Base-by-base conservation (phyloP, 2,888 invertebrate genomes). In the Corbicula japonica region DNA sequence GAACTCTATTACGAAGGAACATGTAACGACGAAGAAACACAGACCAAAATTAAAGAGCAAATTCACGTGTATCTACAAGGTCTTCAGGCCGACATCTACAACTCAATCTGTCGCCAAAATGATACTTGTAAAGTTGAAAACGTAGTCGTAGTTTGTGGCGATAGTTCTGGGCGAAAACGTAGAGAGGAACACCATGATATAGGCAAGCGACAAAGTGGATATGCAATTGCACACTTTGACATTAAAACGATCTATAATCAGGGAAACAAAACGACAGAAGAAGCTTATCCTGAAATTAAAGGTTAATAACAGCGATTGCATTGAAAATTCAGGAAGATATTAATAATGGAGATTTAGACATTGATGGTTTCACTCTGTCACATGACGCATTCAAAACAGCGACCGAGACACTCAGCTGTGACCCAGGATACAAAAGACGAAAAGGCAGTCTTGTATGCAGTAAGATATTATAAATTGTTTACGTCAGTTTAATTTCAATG, bases 71-170 rank as follows among this genome's bases (percentile, higher is more conserved):
- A 65, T 50, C 23, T 65, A 30, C 15, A 30, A 5, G 15, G 4
- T 21, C 23, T 65, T 3, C 2, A 65, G 34, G 63, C 44, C n/a
- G 50, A 48, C 34, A 44, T 65, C 2, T 48, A 65, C 28, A 46
- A 34, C 6, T 65, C 63, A 10, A 65, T 65, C 8, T 65, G 63
- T 46, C 63, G 48, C 4, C 48, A 54, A 18, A n/a, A 23, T 35
- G n/a, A 46, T 32, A 65, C 34, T 1, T 65, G 63, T 26, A 34
- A n/a, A 34, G 50, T 50, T n/a, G 63, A 65, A 46, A 65, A 65
- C 32, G 10, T 65, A 3, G 48, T 23, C 21, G 63, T 65, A 8
- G 32, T 65, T 23, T 65, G 63, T 50, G 63, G 63, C 2, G 30
- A 28, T 2, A 32, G 18, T 6, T 54, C 54, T 12, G 30, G 54